Evolutionary conservation across 2,888 invertebrate genomes (phyloP).

Genomic region (Pharmacophagus antenor): DNA sequence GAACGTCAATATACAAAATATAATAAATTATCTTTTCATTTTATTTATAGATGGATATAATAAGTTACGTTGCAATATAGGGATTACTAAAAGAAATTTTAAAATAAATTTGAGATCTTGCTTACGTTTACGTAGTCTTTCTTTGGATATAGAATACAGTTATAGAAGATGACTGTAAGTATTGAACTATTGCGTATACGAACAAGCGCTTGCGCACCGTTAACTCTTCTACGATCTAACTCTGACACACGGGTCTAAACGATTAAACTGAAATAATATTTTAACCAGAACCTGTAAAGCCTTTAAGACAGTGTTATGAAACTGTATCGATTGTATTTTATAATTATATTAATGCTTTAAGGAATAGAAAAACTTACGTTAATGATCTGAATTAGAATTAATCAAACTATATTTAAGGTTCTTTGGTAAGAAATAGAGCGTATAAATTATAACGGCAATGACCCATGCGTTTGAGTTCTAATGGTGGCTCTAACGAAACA

Average conservation of each 20-base stretch:
- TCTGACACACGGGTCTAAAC: conserved; percentile 29
- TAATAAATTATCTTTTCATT: conserved; percentile 77
- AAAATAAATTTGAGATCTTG: conserved; percentile 81
- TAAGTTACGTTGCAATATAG: conserved; percentile 76
- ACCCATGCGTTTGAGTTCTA: conserved; percentile 57
- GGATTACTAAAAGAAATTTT: conserved; percentile 76
- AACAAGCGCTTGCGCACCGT: conserved; percentile 67
- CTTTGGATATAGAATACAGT: conserved; percentile 77
- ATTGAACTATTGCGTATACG: conserved; percentile 69
- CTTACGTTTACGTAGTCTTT: conserved; percentile 81
- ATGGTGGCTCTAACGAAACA: conserved; percentile 66
- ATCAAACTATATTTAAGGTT: conserved; percentile 17
- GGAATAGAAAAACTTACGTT: conserved; percentile 2
- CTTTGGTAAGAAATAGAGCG: neutral
- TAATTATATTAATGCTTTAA: neutral
- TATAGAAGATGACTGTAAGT: conserved; percentile 75
- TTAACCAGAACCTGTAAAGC: conserved; percentile 10
- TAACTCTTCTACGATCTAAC: conserved; percentile 32
- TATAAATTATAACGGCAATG: conserved; percentile 36
- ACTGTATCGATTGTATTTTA: neutral
- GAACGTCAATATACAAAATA: conserved; percentile 79
- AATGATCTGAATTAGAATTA: conserved; percentile 31
- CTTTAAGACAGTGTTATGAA: conserved; percentile 12
- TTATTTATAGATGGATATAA: conserved; percentile 60
- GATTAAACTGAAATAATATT: conserved; percentile 12